phyloP scores from a whole-genome alignment of 2,888 invertebrate species.

The Taenaris catops region DNA sequence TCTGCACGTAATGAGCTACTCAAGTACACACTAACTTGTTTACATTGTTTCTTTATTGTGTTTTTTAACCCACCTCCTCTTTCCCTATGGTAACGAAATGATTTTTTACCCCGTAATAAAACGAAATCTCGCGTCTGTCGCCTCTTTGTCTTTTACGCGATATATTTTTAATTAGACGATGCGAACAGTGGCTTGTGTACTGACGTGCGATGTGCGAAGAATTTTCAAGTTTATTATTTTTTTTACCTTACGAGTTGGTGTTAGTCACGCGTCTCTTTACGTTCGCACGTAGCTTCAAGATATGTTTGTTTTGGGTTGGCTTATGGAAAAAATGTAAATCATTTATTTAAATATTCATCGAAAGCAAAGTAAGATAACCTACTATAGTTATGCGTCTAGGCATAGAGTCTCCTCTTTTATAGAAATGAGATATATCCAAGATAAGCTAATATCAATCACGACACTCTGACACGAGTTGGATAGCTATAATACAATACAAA shows the following conservation, averaged over 20 bases:
- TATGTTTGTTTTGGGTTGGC: too few species aligned
- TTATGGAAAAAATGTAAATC: too few species aligned
- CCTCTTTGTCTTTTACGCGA: slow-evolving; percentile 45
- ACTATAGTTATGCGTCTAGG: too few species aligned
- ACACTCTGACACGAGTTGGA: too few species aligned
- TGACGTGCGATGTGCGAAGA: slow-evolving; percentile 27
- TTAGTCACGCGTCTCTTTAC: slow-evolving; percentile 8
- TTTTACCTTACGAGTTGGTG: slow-evolving; percentile 7
- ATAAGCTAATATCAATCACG: too few species aligned
- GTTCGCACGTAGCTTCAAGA: too few species aligned
- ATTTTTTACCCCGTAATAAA: slow-evolving; percentile 67
- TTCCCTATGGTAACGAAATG: slow-evolving; percentile 63
- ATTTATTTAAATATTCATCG: too few species aligned
- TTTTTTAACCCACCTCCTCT: slow-evolving; percentile 70
- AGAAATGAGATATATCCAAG: too few species aligned
- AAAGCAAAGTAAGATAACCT: too few species aligned
- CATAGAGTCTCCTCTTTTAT: too few species aligned
- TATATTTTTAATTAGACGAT: slow-evolving; percentile 56
- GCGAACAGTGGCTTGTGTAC: slow-evolving; percentile 22
- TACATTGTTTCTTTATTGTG: slow-evolving; percentile 80
- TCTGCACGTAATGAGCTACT: slow-evolving; percentile 76
- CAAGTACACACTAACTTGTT: slow-evolving; percentile 78
- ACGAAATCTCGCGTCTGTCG: slow-evolving; percentile 50
- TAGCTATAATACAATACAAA: too few species aligned
- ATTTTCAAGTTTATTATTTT: slow-evolving; percentile 20